Base-by-base conservation (phyloP, 64 coral and sea anemone species). In the Trachythela sp. region DNA sequence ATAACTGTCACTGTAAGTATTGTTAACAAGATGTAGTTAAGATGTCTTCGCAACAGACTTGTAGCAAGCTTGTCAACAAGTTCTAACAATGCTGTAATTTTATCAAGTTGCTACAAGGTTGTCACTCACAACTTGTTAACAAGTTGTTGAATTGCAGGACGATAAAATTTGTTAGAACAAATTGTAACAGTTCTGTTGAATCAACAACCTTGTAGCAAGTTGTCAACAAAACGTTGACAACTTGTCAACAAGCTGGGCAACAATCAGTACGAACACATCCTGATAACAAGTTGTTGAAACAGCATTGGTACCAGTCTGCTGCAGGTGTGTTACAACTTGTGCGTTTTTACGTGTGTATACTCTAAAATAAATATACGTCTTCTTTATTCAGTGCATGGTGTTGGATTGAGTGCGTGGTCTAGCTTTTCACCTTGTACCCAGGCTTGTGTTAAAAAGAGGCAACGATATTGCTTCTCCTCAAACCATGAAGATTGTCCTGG, bases 391-490 rank as follows among this genome's bases (percentile, higher is more conserved):
- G 67, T 54, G 59, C 20, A 45, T 45, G 42, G 42, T 15, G 87
- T 64, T 34, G 95, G 92, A 1, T 97, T 92, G 92, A 97, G 92
- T 30, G 58, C 72, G 2, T 97, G 95, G 95, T 92, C 90, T 40
- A 77, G 29, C 0, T 97, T 90, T 88, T 86, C 90, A 26, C 95
- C 95, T 50, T 97, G 95, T 54, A 85, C 87, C 48, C 43, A 20
- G 10, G 39, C 86, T 50, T 97, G 95, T 85, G 48, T 75, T 32
- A 94, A 97, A 40, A 35, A 54, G 15, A 90, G 95, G 33, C 95
- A 97, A 85, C 84, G 95, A 83, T 97, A 91, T 87, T 97, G 95
- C 39, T 85, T 92, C 39, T 97, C 92, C 86, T 48, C 80, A 30
- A 90, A 97, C 48, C 84, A 85, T 13, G 67, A n/a, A 75, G 92